Evolutionary conservation across 2,888 invertebrate species (phyloP), one percentile per base, ranked within the genome.

Genomic region (Fragum fragum): DNA sequence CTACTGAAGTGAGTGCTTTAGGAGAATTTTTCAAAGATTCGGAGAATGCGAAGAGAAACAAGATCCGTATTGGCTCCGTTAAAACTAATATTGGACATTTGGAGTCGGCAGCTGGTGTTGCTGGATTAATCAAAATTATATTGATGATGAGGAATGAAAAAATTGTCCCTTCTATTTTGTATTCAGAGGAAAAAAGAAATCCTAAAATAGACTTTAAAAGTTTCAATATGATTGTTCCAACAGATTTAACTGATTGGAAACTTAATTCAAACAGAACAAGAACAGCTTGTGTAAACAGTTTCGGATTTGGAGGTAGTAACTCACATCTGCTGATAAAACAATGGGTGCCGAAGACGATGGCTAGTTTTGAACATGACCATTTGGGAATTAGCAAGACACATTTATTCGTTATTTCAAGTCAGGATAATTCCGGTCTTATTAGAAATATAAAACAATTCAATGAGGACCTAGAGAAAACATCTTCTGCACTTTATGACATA

Each of bases 1-100:
- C 90, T 21, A 86, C 86, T 26, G 91, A 91, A 74, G 82, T 72
- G 2, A 81, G 79, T 32, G 71, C 85, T 18, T 66, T 90, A 0
- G 86, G 87, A 2, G 28, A 32, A 6, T 73, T 72, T 7, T 88
- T 91, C 28, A 73, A 72, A 1, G 63, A 55, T 32, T 39, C 74
- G 18, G 14, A 29, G 6, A 47, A 26, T 7, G n/a, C 29, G 14
- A 66, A 32, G 26, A 26, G 55, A 18, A 28, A 39, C 21, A 52
- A 70, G 21, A 57, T 73, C 11, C 52, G 75, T 21, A 85, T 91
- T 18, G 91, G 91, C 0, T 91, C 91, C 0, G 90, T 89, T 2
- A 90, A 90, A 69, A 86, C 90, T n/a, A 91, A 90, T 71, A 87
- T 90, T 23, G 90, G 90, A 5, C 90, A 90, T 76, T 53, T 81